A percentile compares a stretch with the other conserved stretches of the same genome.
phyloP scores from a whole-genome alignment of 2,888 invertebrate species.

The Zele albiditarsus region DNA sequence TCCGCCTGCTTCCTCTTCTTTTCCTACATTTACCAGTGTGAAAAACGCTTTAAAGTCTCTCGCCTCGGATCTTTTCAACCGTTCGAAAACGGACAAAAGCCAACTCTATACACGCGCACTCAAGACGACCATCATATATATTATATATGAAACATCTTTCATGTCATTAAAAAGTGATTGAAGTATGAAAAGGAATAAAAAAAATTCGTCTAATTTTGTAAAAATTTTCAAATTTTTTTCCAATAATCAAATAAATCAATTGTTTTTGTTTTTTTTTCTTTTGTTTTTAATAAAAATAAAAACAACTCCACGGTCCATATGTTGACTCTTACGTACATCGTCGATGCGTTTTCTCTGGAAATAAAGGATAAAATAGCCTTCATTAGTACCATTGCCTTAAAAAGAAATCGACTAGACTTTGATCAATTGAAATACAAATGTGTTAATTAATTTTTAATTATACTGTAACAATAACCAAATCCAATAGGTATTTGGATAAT shows the following conservation, averaged over 20 bases:
- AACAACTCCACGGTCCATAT: constrained; percentile 18
- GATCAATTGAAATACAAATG: not conserved
- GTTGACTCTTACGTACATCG: constrained; percentile 80
- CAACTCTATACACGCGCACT: constrained; percentile 20
- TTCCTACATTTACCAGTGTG: constrained; percentile 78
- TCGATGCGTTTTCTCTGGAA: constrained; percentile 86
- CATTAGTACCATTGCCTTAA: constrained; percentile 24
- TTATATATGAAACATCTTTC: constrained; percentile 17
- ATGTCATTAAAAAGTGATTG: constrained; percentile 26
- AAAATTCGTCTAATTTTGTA: not conserved
- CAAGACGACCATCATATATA: constrained; percentile 24
- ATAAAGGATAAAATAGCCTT: constrained; percentile 58
- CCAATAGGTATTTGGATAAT: not conserved
- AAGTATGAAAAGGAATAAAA: not conserved
- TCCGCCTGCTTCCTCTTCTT: constrained; percentile 98
- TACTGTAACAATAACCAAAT: not conserved
- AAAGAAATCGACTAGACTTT: not conserved
- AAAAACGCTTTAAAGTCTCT: constrained; percentile 55
- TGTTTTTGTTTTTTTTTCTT: not conserved
- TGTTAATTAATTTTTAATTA: not conserved
- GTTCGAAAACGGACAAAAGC: constrained; percentile 32
- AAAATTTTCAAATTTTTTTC: not conserved
- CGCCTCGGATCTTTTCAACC: constrained; percentile 27
- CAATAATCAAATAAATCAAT: not conserved
- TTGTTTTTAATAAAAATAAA: not conserved